Conservation (phyloP, 2,113 vertebrate species). For the Oreochromis niloticus region DNA sequence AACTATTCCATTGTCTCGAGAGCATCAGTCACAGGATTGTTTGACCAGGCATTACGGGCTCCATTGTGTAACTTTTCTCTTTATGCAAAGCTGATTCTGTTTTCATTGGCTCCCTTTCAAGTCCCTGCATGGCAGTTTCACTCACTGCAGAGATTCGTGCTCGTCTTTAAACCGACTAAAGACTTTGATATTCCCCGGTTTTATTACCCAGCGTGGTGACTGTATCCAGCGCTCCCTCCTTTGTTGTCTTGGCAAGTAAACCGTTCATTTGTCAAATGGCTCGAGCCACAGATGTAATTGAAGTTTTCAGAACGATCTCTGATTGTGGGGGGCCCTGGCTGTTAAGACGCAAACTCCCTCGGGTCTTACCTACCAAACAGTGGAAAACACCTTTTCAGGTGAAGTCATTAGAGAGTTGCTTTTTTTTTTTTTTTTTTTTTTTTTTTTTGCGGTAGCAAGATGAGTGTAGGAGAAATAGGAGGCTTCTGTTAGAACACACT, state of each 20-base stretch:
- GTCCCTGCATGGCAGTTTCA: slow-evolving; percentile 45
- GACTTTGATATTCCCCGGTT: slow-evolving; percentile 42
- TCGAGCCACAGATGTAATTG: slow-evolving; percentile 52
- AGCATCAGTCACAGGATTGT: slow-evolving; percentile 58
- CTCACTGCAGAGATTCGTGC: slow-evolving; percentile 33
- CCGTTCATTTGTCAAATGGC: slow-evolving; percentile 54
- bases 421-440: slow-evolving; percentile 9
- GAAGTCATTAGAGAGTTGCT: slow-evolving; percentile 69
- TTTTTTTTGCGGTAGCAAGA: slow-evolving; percentile 45
- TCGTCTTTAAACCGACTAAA: slow-evolving; percentile 45
- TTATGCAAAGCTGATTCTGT: slow-evolving; percentile 49
- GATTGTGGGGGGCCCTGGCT: slow-evolving; percentile 37
- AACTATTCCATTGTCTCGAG: slow-evolving; percentile 41
- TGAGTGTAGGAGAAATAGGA: slow-evolving; percentile 48
- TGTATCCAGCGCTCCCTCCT: slow-evolving; percentile 24
- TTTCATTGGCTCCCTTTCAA: slow-evolving; percentile 61
- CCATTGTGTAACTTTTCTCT: slow-evolving; percentile 50
- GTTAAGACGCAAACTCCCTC: slow-evolving; percentile 33
- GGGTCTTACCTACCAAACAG: slow-evolving; percentile 65
- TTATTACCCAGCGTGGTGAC: slow-evolving; percentile 38
- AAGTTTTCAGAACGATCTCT: slow-evolving; percentile 34
- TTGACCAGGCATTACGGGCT: slow-evolving; percentile 58
- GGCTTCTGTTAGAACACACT: slow-evolving; percentile 29
- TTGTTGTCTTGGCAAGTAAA: slow-evolving; percentile 55
- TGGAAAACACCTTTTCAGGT: slow-evolving; percentile 83